A percentile compares a stretch with the other conserved stretches of the same genome.
Conservation (phyloP, 64 coral and sea anemone species). For the Exaiptasia diaphana region DNA sequence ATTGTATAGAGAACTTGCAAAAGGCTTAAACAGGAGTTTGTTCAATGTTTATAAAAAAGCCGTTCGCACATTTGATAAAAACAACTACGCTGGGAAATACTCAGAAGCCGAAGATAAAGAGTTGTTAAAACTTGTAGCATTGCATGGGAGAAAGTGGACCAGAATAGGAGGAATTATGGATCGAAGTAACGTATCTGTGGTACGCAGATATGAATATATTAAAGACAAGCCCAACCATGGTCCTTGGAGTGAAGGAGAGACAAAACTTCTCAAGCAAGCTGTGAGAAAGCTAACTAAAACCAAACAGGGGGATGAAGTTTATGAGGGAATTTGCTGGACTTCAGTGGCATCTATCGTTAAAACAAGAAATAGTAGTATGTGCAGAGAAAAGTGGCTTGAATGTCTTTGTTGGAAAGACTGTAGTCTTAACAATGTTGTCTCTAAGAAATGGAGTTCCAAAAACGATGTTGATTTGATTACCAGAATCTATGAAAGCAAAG, state of each 20-base stretch:
- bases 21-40: background rate
- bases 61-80: background rate
- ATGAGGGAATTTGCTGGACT: background rate
- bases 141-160: background rate
- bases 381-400: conserved; percentile 3
- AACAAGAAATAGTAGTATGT: background rate
- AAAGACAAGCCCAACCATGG: background rate
- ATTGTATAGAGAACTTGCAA: conserved; percentile 19
- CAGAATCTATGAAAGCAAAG: background rate
- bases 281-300: background rate
- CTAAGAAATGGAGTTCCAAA: background rate
- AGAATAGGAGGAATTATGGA: conserved; percentile 17
- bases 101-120: background rate
- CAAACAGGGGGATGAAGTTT: background rate
- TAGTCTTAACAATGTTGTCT: background rate
- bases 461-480: background rate
- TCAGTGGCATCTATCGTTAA: conserved; percentile 9
- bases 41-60: background rate
- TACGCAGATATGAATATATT: background rate
- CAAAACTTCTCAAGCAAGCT: background rate
- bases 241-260: background rate
- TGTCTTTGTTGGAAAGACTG: background rate
- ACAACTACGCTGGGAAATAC: background rate
- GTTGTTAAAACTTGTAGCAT: background rate
- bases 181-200: background rate